Evolutionary conservation across 1,140 invertebrate species (phyloP).

Genomic region (Lepidurus arcticus): DNA sequence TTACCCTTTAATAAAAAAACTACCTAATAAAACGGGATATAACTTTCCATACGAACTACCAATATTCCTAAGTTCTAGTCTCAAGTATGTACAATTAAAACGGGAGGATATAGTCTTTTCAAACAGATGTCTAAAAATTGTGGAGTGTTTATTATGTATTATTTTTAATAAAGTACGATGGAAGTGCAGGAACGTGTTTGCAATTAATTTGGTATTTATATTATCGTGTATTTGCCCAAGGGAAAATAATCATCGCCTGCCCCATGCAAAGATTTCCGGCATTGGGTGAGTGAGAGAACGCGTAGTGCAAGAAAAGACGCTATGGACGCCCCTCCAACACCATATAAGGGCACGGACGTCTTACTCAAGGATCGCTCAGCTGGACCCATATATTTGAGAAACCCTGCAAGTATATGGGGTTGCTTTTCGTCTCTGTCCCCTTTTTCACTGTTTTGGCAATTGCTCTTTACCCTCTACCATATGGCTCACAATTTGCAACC

Average conservation of each 20-base stretch:
- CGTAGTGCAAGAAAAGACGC: constrained; percentile 3
- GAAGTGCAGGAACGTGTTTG: no score
- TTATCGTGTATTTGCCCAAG: no score
- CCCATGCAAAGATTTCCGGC: constrained; percentile 6
- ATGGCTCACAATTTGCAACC: constrained; percentile 1
- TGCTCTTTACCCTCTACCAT: neutral
- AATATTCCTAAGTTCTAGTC: no score
- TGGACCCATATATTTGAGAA: constrained; percentile 1
- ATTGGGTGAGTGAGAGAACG: constrained; percentile 16
- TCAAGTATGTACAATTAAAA: no score
- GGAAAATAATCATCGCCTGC: neutral
- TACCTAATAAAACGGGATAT: no score
- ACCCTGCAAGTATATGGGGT: neutral
- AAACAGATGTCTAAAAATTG: no score
- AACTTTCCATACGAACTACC: no score
- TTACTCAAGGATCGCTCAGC: constrained; percentile 1
- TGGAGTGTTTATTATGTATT: no score
- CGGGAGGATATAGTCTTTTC: no score
- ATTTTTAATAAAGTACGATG: no score
- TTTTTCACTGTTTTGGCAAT: neutral
- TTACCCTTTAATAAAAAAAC: no score
- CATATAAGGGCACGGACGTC: constrained; percentile 17
- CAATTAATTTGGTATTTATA: no score
- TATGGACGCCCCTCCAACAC: constrained; percentile 7
- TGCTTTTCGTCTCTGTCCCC: neutral